phyloP scores from a whole-genome alignment of 2,888 invertebrate species.

The Drosophila falleni region DNA sequence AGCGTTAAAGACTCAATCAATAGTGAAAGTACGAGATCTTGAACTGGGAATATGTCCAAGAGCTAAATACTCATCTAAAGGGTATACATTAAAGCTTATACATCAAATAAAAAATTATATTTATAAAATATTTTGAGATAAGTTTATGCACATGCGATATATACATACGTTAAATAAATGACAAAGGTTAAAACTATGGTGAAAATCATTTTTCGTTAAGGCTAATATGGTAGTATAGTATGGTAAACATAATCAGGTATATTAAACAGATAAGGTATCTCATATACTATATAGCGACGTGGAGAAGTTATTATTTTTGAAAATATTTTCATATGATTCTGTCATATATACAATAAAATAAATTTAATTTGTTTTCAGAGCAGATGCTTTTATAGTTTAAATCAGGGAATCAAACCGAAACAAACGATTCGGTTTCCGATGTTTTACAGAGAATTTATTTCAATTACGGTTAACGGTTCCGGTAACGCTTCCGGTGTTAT shows the following conservation, averaged over 20 bases:
- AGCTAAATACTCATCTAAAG: conserved; percentile 20
- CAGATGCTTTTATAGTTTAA: not conserved
- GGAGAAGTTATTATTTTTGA: not conserved
- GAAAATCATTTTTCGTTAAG: not conserved
- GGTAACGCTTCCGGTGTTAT: no score
- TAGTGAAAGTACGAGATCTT: conserved; percentile 26
- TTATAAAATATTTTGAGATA: conserved; percentile 5
- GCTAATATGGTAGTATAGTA: no score
- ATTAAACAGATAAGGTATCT: not conserved
- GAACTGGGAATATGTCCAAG: conserved; percentile 21
- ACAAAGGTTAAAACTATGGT: not conserved
- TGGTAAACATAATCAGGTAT: not conserved
- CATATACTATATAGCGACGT: not conserved
- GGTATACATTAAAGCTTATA: conserved; percentile 8
- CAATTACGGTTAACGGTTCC: no score
- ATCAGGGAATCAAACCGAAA: no score
- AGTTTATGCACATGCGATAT: conserved; percentile 44
- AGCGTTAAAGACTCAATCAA: conserved; percentile 54
- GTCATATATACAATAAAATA: not conserved
- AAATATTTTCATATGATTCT: not conserved
- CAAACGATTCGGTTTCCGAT: no score
- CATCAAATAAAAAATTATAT: conserved; percentile 11
- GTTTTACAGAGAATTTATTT: no score
- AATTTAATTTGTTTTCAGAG: not conserved
- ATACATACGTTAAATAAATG: not conserved